A percentile compares a stretch with the other conserved stretches of the same genome.
These are phyloP conservation scores for Antechinus flavipes DNA, from an alignment of 2,113 vertebrate species.

Conservation along the genomic window DNA sequence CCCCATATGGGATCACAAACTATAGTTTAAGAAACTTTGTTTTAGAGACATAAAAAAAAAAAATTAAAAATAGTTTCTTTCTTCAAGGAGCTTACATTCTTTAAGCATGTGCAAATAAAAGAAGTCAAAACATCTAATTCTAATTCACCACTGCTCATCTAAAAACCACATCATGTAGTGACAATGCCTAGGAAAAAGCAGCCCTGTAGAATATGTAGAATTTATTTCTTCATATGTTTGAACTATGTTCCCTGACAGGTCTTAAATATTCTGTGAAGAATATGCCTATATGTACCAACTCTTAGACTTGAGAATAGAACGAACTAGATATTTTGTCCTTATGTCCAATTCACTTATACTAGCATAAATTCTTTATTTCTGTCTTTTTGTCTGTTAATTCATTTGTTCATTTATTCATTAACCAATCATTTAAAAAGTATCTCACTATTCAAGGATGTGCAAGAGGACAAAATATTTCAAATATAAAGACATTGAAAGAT, in stretches of 20 bases:
- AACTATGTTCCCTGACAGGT: not conserved
- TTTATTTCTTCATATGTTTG: not conserved
- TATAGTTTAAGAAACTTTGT: too few species aligned
- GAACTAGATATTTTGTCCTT: not conserved
- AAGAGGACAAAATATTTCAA: not conserved
- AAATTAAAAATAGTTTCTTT: too few species aligned
- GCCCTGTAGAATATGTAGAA: not conserved
- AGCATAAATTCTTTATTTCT: not conserved
- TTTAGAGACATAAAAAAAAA: too few species aligned
- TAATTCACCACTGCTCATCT: not conserved
- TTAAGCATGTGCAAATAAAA: too few species aligned
- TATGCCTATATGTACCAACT: not conserved
- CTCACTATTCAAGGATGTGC: not conserved
- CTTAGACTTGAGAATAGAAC: not conserved
- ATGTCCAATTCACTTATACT: not conserved
- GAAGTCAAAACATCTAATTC: too few species aligned
- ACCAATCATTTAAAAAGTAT: not conserved
- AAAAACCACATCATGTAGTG: not conserved
- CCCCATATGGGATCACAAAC: too few species aligned
- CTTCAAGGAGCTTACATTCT: too few species aligned
- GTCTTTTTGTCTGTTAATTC: not conserved
- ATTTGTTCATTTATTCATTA: not conserved
- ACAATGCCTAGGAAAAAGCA: not conserved
- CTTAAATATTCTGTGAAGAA: not conserved
- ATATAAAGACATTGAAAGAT: not conserved